phyloP scores from a whole-genome alignment of 2,888 invertebrate species.

The Philopedon plagiatum region DNA sequence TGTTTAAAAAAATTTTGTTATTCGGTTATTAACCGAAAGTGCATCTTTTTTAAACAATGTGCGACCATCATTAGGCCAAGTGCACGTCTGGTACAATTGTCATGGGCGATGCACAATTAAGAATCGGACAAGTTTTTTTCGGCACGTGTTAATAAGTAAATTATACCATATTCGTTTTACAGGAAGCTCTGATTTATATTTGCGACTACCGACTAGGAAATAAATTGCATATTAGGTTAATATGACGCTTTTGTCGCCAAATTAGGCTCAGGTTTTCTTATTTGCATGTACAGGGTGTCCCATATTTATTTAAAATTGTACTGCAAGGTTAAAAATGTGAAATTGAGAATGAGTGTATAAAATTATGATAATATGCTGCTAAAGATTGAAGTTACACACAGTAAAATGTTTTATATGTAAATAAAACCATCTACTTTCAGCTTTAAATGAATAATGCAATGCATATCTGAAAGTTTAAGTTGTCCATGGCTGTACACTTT shows the following conservation, averaged over 20 bases:
- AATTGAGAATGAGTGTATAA: too few relatives aligned
- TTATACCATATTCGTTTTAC: background rate
- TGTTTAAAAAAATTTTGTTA: background rate
- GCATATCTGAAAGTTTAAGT: too few relatives aligned
- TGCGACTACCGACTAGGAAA: background rate
- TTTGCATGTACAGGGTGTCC: background rate
- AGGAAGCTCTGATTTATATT: background rate
- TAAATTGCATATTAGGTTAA: background rate
- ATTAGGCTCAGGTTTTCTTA: background rate
- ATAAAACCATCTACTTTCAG: too few relatives aligned
- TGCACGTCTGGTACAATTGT: background rate
- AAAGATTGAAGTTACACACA: too few relatives aligned
- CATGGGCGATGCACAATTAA: constrained; percentile 10
- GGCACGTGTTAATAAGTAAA: constrained; percentile 3
- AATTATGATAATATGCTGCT: too few relatives aligned
- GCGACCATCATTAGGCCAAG: background rate
- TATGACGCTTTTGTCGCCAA: background rate
- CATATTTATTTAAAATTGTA: too few relatives aligned
- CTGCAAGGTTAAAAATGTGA: too few relatives aligned
- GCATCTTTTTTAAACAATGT: constrained; percentile 12
- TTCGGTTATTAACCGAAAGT: constrained; percentile 4
- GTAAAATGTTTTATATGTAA: too few relatives aligned
- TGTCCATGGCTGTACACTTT: too few relatives aligned
- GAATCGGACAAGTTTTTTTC: background rate
- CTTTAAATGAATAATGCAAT: too few relatives aligned